Base-by-base conservation (phyloP, 1,140 invertebrate genomes). In the Zaprionus capensis region DNA sequence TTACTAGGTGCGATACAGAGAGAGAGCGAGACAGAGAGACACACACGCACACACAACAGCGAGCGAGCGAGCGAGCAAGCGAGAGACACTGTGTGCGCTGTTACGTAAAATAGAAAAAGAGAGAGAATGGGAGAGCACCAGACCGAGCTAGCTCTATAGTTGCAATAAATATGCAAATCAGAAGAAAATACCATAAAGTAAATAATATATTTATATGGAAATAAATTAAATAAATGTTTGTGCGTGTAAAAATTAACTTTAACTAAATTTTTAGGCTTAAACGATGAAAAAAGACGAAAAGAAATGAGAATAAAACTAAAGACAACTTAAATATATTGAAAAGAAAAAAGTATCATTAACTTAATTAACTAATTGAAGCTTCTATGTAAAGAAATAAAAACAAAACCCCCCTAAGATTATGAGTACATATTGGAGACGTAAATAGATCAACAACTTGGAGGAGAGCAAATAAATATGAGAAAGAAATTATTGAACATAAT, bases 351-450 rank as follows among this genome's bases (percentile, higher is more conserved):
- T 90, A 90, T 90, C 86, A 90, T 90, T 90, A 90, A 90, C 79
- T 81, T 90, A 90, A 90, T 85, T 82, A 90, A 90, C 71, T 90
- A 91, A 90, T 82, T 90, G 76, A 90, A 90, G 85, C 85, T 90
- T 90, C 85, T 90, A 85, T 90, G 85, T 90, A 90, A 90, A 90
- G 86, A 90, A 90, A 83, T 90, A 91, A 91, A 88, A 90, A 82
- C 57, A 41, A 72, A 56, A n/a, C 62, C 65, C 36, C 62, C 65
- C 28, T 69, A 70, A 71, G 72, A 70, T 70, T 71, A 75, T 69
- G 71, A 41, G 20, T 46, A 46, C 34, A 53, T 58, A 55, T 65
- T 59, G 59, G 24, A 74, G 65, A 74, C 55, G 70, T 57, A 57
- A 67, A 65, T 72, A 78, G 69, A 82, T 70, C 53, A 81, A 72